phyloP scores from a whole-genome alignment of 2,888 invertebrate species.

The Heterodera filipjevi region DNA sequence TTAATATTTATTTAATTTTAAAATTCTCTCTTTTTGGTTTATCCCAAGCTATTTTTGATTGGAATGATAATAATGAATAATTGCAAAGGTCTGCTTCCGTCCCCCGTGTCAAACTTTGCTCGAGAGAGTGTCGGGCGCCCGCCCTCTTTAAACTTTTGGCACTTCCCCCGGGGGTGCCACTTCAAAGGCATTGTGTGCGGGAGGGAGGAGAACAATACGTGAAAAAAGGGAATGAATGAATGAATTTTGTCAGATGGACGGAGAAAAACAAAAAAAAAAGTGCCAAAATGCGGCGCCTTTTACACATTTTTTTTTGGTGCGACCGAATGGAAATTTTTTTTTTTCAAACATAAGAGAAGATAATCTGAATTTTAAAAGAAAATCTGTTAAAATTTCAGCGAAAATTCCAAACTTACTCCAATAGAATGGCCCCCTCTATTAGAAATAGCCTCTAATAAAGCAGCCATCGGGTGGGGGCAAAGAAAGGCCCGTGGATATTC shows the following conservation, averaged over 20 bases:
- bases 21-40: no score
- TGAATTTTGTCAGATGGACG: background rate
- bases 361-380: no score
- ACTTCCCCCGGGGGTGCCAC: background rate
- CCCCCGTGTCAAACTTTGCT: no score
- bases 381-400: no score
- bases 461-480: no score
- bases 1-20: no score
- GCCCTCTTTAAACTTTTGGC: background rate
- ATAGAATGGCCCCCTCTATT: no score
- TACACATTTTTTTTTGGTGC: background rate
- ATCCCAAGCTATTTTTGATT: background rate
- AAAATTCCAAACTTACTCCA: no score
- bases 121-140: background rate
- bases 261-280: background rate
- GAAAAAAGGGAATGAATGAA: conserved; percentile 1
- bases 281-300: background rate
- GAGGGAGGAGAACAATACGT: background rate
- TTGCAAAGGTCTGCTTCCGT: background rate
- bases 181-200: background rate
- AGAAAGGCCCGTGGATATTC: no score
- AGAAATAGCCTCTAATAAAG: no score
- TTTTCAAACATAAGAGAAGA: no score
- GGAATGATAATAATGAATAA: background rate
- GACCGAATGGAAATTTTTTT: background rate